A percentile compares a stretch with the other conserved stretches of the same genome.
These are phyloP conservation scores for Sebastes trivittatus DNA, from an alignment of 2,797 vertebrate species.

Conservation along the genomic window DNA sequence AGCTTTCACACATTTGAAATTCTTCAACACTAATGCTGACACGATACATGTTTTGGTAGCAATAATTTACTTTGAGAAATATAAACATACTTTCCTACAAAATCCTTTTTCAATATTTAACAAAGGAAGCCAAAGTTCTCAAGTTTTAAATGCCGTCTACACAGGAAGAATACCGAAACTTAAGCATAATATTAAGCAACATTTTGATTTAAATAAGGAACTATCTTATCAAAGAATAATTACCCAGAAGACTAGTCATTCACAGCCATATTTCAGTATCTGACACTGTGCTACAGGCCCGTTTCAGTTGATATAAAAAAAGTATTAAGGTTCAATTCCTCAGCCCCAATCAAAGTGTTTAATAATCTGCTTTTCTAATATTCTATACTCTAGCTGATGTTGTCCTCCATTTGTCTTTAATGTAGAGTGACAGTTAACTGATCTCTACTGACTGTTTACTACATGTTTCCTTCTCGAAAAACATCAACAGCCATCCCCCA, in stretches of 20 bases:
- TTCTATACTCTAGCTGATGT: background rate
- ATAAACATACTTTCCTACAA: background rate
- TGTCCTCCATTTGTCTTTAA: background rate
- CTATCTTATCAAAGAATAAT: background rate
- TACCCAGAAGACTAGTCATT: background rate
- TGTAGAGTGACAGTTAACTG: background rate
- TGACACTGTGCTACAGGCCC: no score
- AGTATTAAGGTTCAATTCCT: no score
- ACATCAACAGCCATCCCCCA: background rate
- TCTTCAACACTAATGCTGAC: no score
- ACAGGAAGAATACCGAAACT: no score
- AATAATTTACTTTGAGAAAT: background rate
- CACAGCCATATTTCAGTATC: no score
- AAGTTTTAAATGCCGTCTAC: no score
- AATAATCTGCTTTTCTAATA: no score
- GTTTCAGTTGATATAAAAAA: background rate
- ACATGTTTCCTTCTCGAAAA: background rate
- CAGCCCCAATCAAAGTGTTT: no score
- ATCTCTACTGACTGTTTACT: background rate
- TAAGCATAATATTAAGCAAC: accelerated
- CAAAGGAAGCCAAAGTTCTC: background rate
- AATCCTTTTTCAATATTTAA: background rate
- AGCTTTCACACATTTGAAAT: background rate
- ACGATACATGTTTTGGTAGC: background rate
- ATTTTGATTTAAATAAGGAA: background rate